Evolutionary conservation across 2,888 invertebrate genomes (phyloP).

Genomic region (Pollenia angustigena): DNA sequence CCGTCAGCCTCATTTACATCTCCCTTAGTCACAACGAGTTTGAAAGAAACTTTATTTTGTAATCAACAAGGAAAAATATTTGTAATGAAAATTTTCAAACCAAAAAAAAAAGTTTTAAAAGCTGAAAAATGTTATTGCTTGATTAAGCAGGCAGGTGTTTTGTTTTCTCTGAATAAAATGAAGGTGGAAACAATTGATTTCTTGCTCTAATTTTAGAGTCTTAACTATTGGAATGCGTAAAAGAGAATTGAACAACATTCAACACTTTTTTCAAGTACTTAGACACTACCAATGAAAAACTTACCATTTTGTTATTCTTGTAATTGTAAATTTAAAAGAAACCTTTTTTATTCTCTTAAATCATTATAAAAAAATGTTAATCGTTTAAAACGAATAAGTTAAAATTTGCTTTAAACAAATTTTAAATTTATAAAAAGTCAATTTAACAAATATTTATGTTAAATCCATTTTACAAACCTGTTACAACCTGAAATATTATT

Average conservation of each 20-base stretch:
- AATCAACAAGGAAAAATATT: slow-evolving; percentile 36
- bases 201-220: not conserved
- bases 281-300: too few relatives aligned
- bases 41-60: slow-evolving; percentile 30
- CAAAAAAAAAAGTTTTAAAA: not conserved
- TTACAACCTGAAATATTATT: too few relatives aligned
- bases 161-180: not conserved
- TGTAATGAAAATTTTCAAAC: slow-evolving; percentile 35
- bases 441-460: too few relatives aligned
- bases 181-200: slow-evolving; percentile 1
- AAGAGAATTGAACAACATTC: not conserved
- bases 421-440: too few relatives aligned
- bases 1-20: not conserved
- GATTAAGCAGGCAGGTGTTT: slow-evolving; percentile 37
- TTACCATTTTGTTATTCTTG: too few relatives aligned
- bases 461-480: too few relatives aligned
- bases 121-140: not conserved
- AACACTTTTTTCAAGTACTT: too few relatives aligned
- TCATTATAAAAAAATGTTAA: slow-evolving; percentile 3
- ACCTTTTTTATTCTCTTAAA: too few relatives aligned
- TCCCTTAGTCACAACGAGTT: slow-evolving; percentile 10
- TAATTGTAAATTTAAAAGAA: too few relatives aligned
- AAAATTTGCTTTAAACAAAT: not conserved
- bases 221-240: not conserved
- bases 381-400: not conserved